phyloP scores from a whole-genome alignment of 2,113 vertebrate genomes.

The Eupsittula cactorum region DNA sequence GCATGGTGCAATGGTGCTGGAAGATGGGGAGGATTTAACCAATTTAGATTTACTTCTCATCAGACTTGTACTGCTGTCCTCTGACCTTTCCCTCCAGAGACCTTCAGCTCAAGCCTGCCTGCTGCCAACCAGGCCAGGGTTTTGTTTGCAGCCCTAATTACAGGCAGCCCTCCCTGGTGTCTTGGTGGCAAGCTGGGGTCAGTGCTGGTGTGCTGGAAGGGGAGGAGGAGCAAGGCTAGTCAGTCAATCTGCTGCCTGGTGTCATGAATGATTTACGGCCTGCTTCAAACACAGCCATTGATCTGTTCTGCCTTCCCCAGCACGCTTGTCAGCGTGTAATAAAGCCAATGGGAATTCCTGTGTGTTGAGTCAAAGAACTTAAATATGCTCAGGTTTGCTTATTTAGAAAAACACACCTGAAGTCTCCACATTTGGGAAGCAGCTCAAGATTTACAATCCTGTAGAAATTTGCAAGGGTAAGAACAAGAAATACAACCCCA shows the following conservation, averaged over 20 bases:
- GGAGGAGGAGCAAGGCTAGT: background rate
- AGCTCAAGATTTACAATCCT: conserved; percentile 64
- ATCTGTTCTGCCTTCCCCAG: conserved; percentile 50
- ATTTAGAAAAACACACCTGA: conserved; percentile 62
- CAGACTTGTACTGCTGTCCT: background rate
- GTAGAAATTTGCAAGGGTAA: conserved; percentile 50
- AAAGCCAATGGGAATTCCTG: conserved; percentile 55
- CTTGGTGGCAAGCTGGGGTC: background rate
- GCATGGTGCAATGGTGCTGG: background rate
- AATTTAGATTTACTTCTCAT: background rate
- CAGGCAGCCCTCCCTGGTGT: background rate
- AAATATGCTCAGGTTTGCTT: conserved; percentile 44
- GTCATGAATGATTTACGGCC: conserved; percentile 42
- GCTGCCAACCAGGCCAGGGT: background rate
- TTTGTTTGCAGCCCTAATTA: conserved; percentile 14
- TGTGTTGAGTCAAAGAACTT: conserved; percentile 50
- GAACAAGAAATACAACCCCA: conserved; percentile 68
- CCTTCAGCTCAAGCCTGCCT: background rate
- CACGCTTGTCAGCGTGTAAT: background rate
- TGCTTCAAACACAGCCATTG: conserved; percentile 44
- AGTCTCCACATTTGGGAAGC: conserved; percentile 57
- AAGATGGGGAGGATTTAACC: background rate
- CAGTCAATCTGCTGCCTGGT: conserved; percentile 58
- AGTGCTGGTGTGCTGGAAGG: background rate
- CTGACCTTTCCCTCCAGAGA: background rate